phyloP scores from a whole-genome alignment of 2,888 invertebrate genomes.

The Aphrophora alni region DNA sequence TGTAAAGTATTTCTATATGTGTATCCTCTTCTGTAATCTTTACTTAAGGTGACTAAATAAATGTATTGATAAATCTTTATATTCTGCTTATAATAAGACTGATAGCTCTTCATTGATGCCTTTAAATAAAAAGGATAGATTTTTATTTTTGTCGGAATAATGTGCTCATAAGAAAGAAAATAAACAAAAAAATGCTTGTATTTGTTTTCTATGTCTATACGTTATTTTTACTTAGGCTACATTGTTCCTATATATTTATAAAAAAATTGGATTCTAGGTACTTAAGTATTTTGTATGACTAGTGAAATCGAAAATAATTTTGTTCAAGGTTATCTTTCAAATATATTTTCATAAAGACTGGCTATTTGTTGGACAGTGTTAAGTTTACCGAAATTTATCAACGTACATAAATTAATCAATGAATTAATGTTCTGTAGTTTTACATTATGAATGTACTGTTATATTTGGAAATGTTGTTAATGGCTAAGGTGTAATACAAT shows the following conservation, averaged over 20 bases:
- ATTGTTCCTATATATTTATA: slow-evolving; percentile 7
- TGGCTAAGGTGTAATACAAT: no score
- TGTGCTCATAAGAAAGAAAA: neutral
- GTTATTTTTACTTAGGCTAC: neutral
- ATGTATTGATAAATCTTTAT: neutral
- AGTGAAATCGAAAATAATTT: neutral
- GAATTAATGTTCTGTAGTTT: no score
- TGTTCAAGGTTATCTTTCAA: no score
- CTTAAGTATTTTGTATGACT: neutral
- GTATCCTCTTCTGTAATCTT: neutral
- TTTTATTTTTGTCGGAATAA: neutral
- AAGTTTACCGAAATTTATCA: no score
- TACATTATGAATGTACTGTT: no score
- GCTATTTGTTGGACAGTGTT: no score
- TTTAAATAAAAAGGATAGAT: neutral
- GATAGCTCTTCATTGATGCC: neutral
- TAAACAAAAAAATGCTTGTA: neutral
- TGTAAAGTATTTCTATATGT: neutral
- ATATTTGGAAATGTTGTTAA: no score
- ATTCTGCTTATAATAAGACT: neutral
- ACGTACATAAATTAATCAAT: no score
- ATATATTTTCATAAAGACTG: no score
- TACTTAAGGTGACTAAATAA: neutral
- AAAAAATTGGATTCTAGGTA: neutral
- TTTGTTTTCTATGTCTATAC: neutral